phyloP scores from a whole-genome alignment of 2,888 invertebrate species.

The Scrobipalpa atriplicella region DNA sequence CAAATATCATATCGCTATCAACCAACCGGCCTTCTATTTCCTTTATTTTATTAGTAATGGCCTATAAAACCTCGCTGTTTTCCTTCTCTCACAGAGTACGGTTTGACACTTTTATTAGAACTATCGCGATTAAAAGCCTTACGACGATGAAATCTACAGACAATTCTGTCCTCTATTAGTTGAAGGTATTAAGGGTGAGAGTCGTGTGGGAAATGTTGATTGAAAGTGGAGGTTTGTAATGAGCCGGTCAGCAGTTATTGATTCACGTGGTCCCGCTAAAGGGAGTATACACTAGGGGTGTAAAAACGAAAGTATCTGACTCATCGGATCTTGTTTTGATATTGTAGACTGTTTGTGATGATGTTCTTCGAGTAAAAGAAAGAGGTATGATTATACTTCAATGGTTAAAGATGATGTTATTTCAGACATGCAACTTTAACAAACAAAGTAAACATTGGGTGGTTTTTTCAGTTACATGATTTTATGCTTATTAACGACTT shows the following conservation, averaged over 20 bases:
- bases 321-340: neutral
- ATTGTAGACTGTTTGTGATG: neutral
- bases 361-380: no score
- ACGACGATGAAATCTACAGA: conserved; percentile 35
- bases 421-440: no score
- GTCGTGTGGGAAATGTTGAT: conserved; percentile 53
- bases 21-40: conserved; percentile 41
- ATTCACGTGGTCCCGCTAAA: conserved; percentile 71
- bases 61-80: conserved; percentile 68
- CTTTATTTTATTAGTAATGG: conserved; percentile 65
- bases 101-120: conserved; percentile 69
- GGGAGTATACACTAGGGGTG: conserved; percentile 42
- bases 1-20: conserved; percentile 34
- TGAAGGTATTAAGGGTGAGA: conserved; percentile 39
- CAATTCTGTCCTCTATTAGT: conserved; percentile 41
- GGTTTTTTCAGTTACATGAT: no score
- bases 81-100: conserved; percentile 57
- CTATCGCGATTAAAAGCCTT: conserved; percentile 58
- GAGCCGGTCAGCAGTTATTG: conserved; percentile 80
- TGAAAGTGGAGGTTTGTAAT: conserved; percentile 72
- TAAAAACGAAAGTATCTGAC: neutral
- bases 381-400: no score
- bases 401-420: no score
- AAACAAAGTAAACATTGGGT: no score
- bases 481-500: no score